Evolutionary conservation across 2,797 vertebrate genomes (phyloP).

Genomic region (Crocidura indochinensis): DNA sequence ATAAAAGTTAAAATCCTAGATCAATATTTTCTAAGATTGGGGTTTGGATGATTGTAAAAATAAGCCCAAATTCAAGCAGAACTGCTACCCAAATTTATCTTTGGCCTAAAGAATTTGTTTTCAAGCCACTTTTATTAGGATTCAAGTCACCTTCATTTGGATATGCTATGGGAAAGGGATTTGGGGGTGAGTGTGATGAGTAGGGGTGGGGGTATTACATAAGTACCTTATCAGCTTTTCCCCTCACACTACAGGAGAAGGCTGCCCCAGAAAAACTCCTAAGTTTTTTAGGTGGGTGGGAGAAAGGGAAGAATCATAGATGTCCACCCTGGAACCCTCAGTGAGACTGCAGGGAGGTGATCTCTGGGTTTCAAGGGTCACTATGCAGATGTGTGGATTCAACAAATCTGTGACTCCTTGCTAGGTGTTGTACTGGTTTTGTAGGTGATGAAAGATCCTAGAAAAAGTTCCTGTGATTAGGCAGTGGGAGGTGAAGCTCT

Average conservation of each 20-base stretch:
- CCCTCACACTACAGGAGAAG: background rate
- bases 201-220: background rate
- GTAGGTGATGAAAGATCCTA: background rate
- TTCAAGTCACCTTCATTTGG: too few relatives aligned
- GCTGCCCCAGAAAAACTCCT: background rate
- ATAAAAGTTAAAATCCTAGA: slow-evolving; percentile 6
- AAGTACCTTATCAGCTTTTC: background rate
- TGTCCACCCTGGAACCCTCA: background rate
- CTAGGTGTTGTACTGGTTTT: too few relatives aligned
- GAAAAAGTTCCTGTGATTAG: background rate
- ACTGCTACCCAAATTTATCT: background rate
- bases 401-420: background rate
- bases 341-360: accelerated
- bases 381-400: background rate
- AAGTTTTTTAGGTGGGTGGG: too few relatives aligned
- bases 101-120: background rate
- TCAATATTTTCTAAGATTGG: background rate
- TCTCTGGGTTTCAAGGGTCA: background rate
- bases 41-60: slow-evolving; percentile 30
- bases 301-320: too few relatives aligned
- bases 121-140: background rate
- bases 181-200: too few relatives aligned
- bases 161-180: too few relatives aligned
- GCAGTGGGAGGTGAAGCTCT: background rate
- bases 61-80: background rate